These are phyloP conservation scores for Myopa testacea DNA, from an alignment of 2,888 invertebrate species.

Conservation along the genomic window DNA sequence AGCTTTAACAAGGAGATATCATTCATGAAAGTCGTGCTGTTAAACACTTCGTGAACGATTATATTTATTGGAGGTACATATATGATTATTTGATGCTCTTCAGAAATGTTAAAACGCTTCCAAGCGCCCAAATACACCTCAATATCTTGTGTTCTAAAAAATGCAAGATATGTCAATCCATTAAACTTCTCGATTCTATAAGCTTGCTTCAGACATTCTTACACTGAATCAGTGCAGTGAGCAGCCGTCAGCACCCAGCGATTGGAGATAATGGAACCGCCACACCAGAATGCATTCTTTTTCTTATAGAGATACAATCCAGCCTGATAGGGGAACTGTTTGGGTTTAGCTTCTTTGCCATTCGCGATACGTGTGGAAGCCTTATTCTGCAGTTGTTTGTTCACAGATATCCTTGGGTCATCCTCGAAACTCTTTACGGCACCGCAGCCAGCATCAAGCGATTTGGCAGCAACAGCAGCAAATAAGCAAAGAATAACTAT, in stretches of 20 bases:
- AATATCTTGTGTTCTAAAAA: no score
- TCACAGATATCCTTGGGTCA: no score
- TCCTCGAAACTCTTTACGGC: no score
- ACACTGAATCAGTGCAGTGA: slow-evolving; percentile 50
- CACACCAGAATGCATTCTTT: slow-evolving; percentile 52
- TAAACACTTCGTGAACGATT: slow-evolving; percentile 53
- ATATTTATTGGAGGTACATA: slow-evolving; percentile 45
- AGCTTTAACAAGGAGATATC: slow-evolving; percentile 48
- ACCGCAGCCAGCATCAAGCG: no score
- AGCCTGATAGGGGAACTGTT: neutral
- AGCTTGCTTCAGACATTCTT: slow-evolving; percentile 43
- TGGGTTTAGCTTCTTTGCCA: neutral
- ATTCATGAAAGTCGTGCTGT: slow-evolving; percentile 31
- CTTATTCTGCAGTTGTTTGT: no score
- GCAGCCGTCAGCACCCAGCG: slow-evolving; percentile 56
- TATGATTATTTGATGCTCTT: slow-evolving; percentile 59
- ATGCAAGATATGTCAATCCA: slow-evolving; percentile 18
- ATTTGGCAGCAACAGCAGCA: no score
- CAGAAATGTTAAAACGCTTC: slow-evolving; percentile 43
- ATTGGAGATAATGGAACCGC: slow-evolving; percentile 53
- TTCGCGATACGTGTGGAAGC: neutral
- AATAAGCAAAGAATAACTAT: no score
- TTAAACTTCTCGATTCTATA: slow-evolving; percentile 49
- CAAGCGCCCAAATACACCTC: slow-evolving; percentile 31
- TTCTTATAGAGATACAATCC: neutral